Base-by-base conservation (phyloP, 1,140 invertebrate species). In the Aphidius ervi region DNA sequence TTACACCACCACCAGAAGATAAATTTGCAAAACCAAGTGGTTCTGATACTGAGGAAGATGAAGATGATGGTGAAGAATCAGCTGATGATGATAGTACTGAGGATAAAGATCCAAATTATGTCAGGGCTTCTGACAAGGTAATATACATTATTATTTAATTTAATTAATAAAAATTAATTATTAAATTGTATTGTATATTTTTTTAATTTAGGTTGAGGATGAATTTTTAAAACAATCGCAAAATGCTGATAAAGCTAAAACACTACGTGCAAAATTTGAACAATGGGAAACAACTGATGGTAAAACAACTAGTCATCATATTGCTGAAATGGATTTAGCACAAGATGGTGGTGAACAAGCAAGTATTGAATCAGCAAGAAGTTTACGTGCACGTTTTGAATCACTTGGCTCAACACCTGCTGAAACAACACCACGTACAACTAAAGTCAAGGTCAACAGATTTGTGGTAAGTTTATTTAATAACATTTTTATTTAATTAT, bases 211-310 rank as follows among this genome's bases (percentile, higher is more conserved):
- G 77, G 75, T 82, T 5, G 82, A 87, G 68, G 85, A 87, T 65
- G 83, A 85, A 61, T 84, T 83, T 64, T 74, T 86, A 61, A 84
- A 83, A 65, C 79, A 91, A 83, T 88, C 89, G n/a, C 85, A 89
- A 71, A 88, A 86, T 62, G 84, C 91, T 9, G 90, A 89, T 20
- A 83, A 89, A 63, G 94, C 95, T 31, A 94, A 91, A 73, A 89
- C 91, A 66, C 80, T 98, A 66, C 85, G 89, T 63, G 91, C 88
- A 46, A 94, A 93, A 75, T 97, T 97, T 81, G 95, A 97, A 77
- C 87, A 90, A 67, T 94, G 94, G 92, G 88, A 92, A 67, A 85
- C 85, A 47, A 85, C 85, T 16, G 89, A 91, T 68, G 86, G 84
- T 4, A 84, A 85, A 68, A 59, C 68, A 49, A 63, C 63, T 5